phyloP scores from a whole-genome alignment of 2,888 invertebrate species.

The Limnephilus marmoratus region DNA sequence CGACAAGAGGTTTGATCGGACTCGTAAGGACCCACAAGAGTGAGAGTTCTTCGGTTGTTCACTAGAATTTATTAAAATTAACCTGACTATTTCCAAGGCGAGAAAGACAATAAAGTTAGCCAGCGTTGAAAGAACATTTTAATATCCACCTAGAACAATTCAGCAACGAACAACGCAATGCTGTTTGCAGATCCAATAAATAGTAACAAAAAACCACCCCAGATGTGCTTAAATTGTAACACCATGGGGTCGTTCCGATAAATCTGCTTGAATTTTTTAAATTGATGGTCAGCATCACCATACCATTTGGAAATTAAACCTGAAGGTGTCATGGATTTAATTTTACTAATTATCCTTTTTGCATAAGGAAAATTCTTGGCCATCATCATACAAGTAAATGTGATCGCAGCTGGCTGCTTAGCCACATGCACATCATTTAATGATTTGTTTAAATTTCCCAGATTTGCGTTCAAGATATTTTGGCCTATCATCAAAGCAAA shows the following conservation, averaged over 20 bases:
- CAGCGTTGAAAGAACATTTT: too few species aligned
- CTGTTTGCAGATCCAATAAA: neutral
- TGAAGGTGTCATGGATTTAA: neutral
- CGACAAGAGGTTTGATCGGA: too few species aligned
- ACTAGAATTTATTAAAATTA: too few species aligned
- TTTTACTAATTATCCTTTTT: neutral
- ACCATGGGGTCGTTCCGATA: neutral
- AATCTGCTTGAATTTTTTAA: neutral
- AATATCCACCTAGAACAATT: neutral
- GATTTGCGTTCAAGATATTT: neutral
- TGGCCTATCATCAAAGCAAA: neutral
- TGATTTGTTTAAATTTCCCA: neutral
- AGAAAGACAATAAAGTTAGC: too few species aligned
- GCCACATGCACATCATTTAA: neutral
- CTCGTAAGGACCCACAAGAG: too few species aligned
- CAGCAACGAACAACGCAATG: neutral
- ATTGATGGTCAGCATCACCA: neutral
- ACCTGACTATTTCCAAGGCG: too few species aligned
- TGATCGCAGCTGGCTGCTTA: neutral
- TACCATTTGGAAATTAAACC: neutral
- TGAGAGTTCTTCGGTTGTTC: too few species aligned
- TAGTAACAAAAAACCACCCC: neutral
- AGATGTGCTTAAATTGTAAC: neutral
- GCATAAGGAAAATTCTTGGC: conserved; percentile 26
- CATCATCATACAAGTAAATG: neutral